Conservation (phyloP, 1,140 invertebrate genomes). For the Caligus rogercresseyi region DNA sequence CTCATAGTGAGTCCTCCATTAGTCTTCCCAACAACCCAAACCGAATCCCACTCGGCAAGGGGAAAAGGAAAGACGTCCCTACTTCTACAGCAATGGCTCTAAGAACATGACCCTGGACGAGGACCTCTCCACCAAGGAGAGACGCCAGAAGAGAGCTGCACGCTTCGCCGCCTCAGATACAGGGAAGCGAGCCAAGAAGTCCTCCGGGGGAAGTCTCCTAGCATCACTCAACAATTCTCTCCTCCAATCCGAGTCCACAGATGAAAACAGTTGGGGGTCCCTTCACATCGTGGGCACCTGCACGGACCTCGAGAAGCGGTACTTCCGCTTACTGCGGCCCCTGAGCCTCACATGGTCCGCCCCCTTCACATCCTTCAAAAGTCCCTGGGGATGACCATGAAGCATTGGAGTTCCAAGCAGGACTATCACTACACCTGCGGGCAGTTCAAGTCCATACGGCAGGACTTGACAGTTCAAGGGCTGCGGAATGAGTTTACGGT, state of each 20-base stretch:
- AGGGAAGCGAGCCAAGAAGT: slow-evolving; percentile 18
- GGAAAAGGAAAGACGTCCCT: slow-evolving; percentile 22
- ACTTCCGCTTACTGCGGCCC: slow-evolving; percentile 81
- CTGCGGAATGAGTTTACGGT: slow-evolving; percentile 83
- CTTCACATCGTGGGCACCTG: slow-evolving; percentile 83
- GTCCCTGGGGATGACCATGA: slow-evolving; percentile 73
- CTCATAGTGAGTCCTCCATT: too few relatives aligned
- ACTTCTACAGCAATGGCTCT: slow-evolving; percentile 48
- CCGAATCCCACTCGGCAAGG: slow-evolving; percentile 29
- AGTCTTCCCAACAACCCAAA: slow-evolving; percentile 31
- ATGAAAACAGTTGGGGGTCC: slow-evolving; percentile 46
- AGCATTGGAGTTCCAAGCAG: slow-evolving; percentile 64
- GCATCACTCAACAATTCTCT: slow-evolving; percentile 18
- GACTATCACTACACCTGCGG: slow-evolving; percentile 94
- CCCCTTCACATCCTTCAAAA: slow-evolving; percentile 63
- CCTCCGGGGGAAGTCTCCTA: background rate
- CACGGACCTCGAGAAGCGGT: slow-evolving; percentile 78
- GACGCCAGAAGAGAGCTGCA: slow-evolving; percentile 46
- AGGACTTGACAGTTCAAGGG: slow-evolving; percentile 95
- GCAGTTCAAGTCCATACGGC: slow-evolving; percentile 93
- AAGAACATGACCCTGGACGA: slow-evolving; percentile 29
- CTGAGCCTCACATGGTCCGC: slow-evolving; percentile 71
- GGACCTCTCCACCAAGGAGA: slow-evolving; percentile 30
- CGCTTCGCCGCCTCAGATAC: slow-evolving; percentile 48
- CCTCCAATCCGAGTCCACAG: slow-evolving; percentile 33